Evolutionary conservation across 2,888 invertebrate species (phyloP).

Genomic region (Pedicia rivosa): DNA sequence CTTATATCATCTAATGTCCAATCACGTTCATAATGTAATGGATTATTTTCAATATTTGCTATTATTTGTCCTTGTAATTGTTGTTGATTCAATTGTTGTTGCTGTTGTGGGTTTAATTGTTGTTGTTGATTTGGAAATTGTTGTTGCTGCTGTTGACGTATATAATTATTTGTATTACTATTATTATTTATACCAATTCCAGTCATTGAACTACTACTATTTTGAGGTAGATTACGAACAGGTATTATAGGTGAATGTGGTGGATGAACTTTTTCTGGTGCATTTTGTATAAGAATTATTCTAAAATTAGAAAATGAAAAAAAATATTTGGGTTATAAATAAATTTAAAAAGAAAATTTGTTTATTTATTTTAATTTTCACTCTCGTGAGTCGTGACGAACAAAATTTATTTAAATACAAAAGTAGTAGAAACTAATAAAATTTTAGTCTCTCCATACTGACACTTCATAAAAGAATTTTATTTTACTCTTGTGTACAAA

Average conservation of each 20-base stretch:
- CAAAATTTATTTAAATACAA: too few species aligned
- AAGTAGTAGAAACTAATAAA: too few species aligned
- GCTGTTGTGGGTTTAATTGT: slow-evolving; percentile 11
- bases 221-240: slow-evolving; percentile 15
- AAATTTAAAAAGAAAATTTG: too few species aligned
- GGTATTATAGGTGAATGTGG: slow-evolving; percentile 43
- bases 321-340: too few species aligned
- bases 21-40: slow-evolving; percentile 30
- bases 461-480: too few species aligned
- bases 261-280: slow-evolving; percentile 60
- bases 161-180: slow-evolving; percentile 1
- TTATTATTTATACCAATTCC: background rate
- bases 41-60: slow-evolving; percentile 46
- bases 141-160: slow-evolving; percentile 2
- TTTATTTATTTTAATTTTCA: too few species aligned
- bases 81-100: slow-evolving; percentile 20
- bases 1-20: slow-evolving; percentile 30
- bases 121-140: background rate
- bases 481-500: too few species aligned
- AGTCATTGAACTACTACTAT: slow-evolving; percentile 9
- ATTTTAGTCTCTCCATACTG: too few species aligned
- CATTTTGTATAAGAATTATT: slow-evolving; percentile 85
- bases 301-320: too few species aligned
- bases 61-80: slow-evolving; percentile 33
- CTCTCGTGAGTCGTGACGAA: too few species aligned